A percentile compares a stretch with the other conserved stretches of the same genome.
Evolutionary conservation across 2,888 invertebrate species (phyloP).

Genomic region (Caenorhabditis angaria): DNA sequence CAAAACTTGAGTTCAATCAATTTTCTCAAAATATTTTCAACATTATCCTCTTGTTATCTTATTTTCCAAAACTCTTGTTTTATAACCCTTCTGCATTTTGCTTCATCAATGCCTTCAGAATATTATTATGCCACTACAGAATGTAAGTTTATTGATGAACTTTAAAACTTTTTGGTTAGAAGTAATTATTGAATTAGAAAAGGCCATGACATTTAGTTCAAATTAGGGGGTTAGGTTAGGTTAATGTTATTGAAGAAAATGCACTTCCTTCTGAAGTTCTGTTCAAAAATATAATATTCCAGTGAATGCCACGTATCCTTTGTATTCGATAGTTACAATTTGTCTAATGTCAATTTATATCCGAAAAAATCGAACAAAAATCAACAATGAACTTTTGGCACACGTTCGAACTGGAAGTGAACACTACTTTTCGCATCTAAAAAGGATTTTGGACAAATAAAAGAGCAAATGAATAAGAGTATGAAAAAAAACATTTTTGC

Average conservation of each 20-base stretch:
- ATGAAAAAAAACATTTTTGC: neutral
- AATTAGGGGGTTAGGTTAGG: no score
- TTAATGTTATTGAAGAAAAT: no score
- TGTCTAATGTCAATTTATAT: neutral
- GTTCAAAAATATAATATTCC: conserved; percentile 1
- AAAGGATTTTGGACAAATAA: conserved; percentile 2
- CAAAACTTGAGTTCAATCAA: conserved; percentile 27
- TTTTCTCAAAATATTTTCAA: conserved; percentile 29
- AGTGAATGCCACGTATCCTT: conserved; percentile 27
- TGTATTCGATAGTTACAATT: conserved; percentile 20
- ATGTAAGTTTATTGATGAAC: conserved; percentile 19
- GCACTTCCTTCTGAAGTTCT: neutral
- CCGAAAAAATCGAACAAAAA: neutral
- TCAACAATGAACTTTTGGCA: neutral
- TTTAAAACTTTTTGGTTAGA: no score
- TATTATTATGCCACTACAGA: conserved; percentile 23
- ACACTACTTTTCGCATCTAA: neutral
- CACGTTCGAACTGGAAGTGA: neutral
- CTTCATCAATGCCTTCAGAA: neutral
- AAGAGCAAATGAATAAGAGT: neutral
- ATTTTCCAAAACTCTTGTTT: conserved; percentile 28
- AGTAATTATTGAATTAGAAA: no score
- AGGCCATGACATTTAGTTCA: no score
- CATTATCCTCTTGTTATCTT: conserved; percentile 17
- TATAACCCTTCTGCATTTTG: conserved; percentile 20